Conservation (phyloP, 2,797 vertebrate species). For the Lates japonicus region DNA sequence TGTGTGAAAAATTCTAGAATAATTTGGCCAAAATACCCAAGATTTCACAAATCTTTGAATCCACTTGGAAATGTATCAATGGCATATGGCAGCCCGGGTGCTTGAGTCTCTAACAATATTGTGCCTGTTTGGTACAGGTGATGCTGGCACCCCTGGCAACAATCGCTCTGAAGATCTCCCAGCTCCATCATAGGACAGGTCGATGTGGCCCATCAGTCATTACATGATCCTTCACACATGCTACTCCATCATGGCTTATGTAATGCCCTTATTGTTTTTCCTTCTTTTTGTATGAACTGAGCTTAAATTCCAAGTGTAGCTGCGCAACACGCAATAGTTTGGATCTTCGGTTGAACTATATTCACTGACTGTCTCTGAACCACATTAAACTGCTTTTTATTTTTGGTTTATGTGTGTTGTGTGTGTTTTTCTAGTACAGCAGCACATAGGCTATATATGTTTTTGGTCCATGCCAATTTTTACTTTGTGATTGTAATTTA, state of each 20-base stretch:
- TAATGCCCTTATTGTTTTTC: constrained; percentile 18
- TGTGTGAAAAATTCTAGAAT: not conserved
- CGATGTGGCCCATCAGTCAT: constrained; percentile 92
- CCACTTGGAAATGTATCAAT: constrained; percentile 5
- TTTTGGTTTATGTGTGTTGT: constrained; percentile 49
- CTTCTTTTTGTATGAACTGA: constrained; percentile 61
- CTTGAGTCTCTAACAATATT: constrained; percentile 20
- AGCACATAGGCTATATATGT: not conserved
- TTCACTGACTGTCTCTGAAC: constrained; percentile 31
- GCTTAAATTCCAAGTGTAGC: constrained; percentile 42
- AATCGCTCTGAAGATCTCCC: constrained; percentile 94
- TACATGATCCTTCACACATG: constrained; percentile 83
- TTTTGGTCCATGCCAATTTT: not conserved
- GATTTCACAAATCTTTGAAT: not conserved
- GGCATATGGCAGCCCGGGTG: constrained; percentile 3
- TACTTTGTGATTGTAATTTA: not conserved
- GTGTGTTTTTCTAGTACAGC: not conserved
- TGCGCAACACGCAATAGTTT: constrained; percentile 31
- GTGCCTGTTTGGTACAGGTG: constrained; percentile 83
- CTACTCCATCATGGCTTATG: not conserved
- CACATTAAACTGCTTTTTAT: constrained; percentile 67
- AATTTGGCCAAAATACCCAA: not conserved
- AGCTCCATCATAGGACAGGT: constrained; percentile 92
- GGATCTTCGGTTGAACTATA: constrained; percentile 31
- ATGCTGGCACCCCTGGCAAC: constrained; percentile 93